Evolutionary conservation across 2,797 vertebrate genomes (phyloP).

Genomic region (Limosa lapponica): DNA sequence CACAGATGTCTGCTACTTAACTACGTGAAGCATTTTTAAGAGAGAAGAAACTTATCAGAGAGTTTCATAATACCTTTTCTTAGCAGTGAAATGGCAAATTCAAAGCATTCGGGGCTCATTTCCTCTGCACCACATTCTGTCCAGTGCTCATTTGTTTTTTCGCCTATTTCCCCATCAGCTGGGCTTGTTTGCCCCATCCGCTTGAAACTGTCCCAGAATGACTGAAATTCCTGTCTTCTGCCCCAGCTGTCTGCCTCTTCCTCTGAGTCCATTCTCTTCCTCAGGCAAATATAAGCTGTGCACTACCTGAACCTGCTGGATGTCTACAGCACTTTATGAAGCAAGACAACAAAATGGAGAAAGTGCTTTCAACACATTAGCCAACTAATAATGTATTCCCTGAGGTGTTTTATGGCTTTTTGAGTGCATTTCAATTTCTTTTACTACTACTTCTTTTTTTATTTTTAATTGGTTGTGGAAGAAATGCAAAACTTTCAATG

Average conservation of each 20-base stretch:
- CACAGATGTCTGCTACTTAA: not conserved
- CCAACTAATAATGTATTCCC: constrained; percentile 3
- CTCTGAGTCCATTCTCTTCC: not conserved
- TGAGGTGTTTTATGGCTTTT: not conserved
- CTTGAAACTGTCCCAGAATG: not conserved
- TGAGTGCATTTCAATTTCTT: not conserved
- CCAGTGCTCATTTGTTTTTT: not conserved
- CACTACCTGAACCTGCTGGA: not conserved
- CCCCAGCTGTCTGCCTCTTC: not conserved
- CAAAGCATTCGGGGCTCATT: not conserved
- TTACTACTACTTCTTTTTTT: not conserved
- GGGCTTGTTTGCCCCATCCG: not conserved
- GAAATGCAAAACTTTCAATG: not conserved
- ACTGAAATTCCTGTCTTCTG: not conserved
- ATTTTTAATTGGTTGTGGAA: not conserved
- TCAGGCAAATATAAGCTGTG: not conserved
- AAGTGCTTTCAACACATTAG: constrained; percentile 38
- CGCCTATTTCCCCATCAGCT: not conserved
- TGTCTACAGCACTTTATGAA: not conserved
- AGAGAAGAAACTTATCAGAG: not conserved
- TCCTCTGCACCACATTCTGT: not conserved
- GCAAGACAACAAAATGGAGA: constrained; percentile 14
- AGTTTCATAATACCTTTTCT: not conserved
- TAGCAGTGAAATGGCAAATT: not conserved
- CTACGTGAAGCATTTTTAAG: rapidly evolving